Evolutionary conservation across 2,797 vertebrate genomes (phyloP).

Genomic region (Enoplosus armatus): DNA sequence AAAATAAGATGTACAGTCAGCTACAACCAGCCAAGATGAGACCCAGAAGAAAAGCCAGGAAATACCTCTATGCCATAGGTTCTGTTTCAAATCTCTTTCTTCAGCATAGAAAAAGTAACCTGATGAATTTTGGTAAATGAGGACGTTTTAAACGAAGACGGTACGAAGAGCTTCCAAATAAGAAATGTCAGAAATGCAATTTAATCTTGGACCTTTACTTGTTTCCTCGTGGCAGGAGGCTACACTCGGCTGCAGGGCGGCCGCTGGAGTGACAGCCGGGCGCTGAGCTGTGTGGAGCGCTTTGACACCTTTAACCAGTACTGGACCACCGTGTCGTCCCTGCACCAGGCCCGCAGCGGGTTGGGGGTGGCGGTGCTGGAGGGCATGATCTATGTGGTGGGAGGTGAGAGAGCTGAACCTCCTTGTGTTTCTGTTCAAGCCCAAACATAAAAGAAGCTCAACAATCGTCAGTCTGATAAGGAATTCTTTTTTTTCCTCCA

Average conservation of each 20-base stretch:
- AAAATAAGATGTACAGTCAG: constrained; percentile 92
- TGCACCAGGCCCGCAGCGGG: constrained; percentile 96
- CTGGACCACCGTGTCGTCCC: constrained; percentile 97
- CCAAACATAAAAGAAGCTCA: not conserved
- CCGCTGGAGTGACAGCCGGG: constrained; percentile 96
- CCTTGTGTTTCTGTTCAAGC: not conserved
- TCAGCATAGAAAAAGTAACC: not conserved
- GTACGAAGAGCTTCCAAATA: not conserved
- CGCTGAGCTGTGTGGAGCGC: constrained; percentile 96
- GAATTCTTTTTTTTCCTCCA: constrained; percentile 58
- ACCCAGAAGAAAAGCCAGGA: constrained; percentile 96
- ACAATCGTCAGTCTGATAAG: not conserved
- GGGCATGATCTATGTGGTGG: constrained; percentile 97
- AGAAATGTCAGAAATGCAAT: not conserved
- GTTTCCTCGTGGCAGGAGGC: constrained; percentile 85
- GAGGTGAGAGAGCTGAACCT: constrained; percentile 85
- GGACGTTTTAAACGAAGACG: not conserved
- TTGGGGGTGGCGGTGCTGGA: constrained; percentile 93
- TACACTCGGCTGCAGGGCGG: constrained; percentile 96
- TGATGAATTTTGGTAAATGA: not conserved
- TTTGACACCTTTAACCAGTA: constrained; percentile 99
- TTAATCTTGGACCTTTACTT: not conserved
- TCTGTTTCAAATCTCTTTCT: constrained; percentile 40
- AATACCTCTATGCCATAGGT: constrained; percentile 98
- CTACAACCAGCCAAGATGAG: constrained; percentile 92